phyloP scores from a whole-genome alignment of 2,888 invertebrate genomes.

The Temnothorax unifasciatus region DNA sequence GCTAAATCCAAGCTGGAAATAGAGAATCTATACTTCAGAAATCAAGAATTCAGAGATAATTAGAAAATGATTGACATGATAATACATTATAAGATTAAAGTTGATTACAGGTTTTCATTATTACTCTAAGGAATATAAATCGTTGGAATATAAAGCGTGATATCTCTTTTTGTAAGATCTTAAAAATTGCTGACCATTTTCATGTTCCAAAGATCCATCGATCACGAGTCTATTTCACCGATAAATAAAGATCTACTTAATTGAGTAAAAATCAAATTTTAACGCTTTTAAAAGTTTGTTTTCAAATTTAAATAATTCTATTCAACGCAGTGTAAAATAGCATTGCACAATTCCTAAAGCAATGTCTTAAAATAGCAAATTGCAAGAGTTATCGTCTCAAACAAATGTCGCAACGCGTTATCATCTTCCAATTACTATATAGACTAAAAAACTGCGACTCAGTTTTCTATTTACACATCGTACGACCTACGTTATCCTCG shows the following conservation, averaged over 20 bases:
- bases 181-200: neutral
- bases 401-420: neutral
- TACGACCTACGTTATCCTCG: neutral
- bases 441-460: neutral
- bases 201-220: neutral
- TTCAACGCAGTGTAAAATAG: neutral
- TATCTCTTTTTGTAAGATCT: neutral
- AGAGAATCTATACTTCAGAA: neutral
- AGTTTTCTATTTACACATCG: neutral
- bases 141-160: neutral
- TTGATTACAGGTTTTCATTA: neutral
- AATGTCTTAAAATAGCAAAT: neutral
- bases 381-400: neutral
- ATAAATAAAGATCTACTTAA: neutral
- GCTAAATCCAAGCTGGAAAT: slow-evolving; percentile 24
- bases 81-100: neutral
- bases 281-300: neutral
- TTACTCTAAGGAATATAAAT: neutral
- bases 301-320: neutral
- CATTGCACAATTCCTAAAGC: neutral
- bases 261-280: neutral
- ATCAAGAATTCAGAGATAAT: neutral
- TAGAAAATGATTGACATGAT: neutral
- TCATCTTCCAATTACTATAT: neutral
- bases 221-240: neutral